Percentiles rank a stretch among this genome's conserved stretches.
Conservation (phyloP, 1,140 invertebrate species). For the Diabrotica virgifera region DNA sequence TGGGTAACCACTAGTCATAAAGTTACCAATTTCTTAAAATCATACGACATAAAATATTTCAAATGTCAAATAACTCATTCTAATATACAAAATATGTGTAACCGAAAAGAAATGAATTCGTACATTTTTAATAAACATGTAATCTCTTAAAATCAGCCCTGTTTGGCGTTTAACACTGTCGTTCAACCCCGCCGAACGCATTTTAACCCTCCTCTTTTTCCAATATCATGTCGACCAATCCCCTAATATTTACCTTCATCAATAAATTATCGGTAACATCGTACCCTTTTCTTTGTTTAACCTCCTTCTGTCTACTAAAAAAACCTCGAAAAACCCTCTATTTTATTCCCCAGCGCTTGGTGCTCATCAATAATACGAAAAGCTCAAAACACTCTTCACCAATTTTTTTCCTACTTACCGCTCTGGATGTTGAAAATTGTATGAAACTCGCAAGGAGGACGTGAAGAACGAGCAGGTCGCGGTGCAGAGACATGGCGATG, state of each 20-base stretch:
- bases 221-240: not conserved
- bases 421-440: slow-evolving; percentile 10
- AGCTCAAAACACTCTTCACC: not conserved
- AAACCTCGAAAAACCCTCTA: not conserved
- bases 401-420: slow-evolving; percentile 6
- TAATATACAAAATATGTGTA: too few species aligned
- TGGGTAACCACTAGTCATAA: too few species aligned
- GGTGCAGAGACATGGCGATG: not conserved
- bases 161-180: too few species aligned
- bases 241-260: slow-evolving; percentile 2
- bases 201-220: too few species aligned
- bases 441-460: slow-evolving; percentile 8
- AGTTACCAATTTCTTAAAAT: too few species aligned
- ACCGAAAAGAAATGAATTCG: too few species aligned
- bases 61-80: too few species aligned
- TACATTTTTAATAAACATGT: too few species aligned
- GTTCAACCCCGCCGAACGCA: too few species aligned
- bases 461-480: slow-evolving; percentile 4
- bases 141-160: too few species aligned
- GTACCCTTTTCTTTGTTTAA: not conserved
- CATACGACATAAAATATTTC: too few species aligned
- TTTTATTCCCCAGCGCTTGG: not conserved
- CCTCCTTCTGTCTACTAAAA: not conserved
- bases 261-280: not conserved
- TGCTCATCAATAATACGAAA: not conserved